Evolutionary conservation across 2,113 vertebrate species (phyloP).

Genomic region (Larimichthys crocea): DNA sequence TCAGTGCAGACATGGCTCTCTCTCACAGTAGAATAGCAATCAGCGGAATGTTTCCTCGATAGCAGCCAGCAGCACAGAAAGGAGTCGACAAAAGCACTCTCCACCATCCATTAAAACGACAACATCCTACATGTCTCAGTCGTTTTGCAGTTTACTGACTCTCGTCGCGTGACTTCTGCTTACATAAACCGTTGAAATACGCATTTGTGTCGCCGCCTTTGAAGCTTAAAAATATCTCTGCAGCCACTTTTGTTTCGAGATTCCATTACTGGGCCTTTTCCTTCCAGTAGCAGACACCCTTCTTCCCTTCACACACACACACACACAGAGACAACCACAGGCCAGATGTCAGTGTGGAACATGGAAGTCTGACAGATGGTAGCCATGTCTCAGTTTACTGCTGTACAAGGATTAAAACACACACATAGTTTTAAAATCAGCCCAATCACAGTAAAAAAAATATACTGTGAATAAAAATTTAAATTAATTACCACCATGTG

Average conservation of each 20-base stretch:
- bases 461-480: background rate
- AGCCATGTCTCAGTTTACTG: slow-evolving; percentile 40
- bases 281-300: slow-evolving; percentile 24
- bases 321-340: slow-evolving; percentile 23
- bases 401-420: slow-evolving; percentile 9
- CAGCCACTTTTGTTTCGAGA: slow-evolving; percentile 11
- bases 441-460: background rate
- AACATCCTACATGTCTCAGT: background rate
- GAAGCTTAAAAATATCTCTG: background rate
- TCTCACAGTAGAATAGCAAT: background rate
- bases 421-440: background rate
- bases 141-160: background rate
- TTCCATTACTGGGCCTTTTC: background rate
- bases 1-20: background rate
- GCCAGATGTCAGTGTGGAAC: slow-evolving; percentile 51
- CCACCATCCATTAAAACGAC: background rate
- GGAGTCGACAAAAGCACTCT: background rate
- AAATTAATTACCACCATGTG: background rate
- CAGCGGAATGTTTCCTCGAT: background rate
- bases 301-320: background rate
- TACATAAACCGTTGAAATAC: background rate
- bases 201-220: background rate
- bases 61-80: background rate
- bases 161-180: background rate
- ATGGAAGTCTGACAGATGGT: slow-evolving; percentile 49